A percentile compares a stretch with the other conserved stretches of the same genome.
Evolutionary conservation across 1,140 invertebrate species (phyloP).

Genomic region (Lasioglossum albipes): DNA sequence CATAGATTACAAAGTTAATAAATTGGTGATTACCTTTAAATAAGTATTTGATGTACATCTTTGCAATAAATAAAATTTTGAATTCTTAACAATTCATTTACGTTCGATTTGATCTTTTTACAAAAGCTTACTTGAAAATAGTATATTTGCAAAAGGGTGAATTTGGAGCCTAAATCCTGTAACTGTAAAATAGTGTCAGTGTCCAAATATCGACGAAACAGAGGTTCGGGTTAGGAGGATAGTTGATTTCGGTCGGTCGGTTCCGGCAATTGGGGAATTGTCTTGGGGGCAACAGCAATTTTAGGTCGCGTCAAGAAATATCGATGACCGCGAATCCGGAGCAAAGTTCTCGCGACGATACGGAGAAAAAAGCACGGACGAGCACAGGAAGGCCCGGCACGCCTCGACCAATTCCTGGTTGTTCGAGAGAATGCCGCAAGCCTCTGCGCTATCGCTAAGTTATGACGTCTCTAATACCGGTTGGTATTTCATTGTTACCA

Average conservation of each 20-base stretch:
- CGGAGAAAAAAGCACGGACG: slow-evolving; percentile 24
- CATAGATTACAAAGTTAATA: no score
- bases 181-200: neutral
- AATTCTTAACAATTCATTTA: no score
- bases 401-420: slow-evolving; percentile 56
- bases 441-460: slow-evolving; percentile 44
- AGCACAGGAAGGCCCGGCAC: slow-evolving; percentile 53
- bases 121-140: no score
- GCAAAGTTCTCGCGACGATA: slow-evolving; percentile 34
- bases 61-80: no score
- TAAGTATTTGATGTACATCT: no score
- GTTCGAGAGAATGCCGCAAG: slow-evolving; percentile 55
- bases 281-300: neutral
- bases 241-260: neutral
- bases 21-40: no score
- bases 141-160: no score
- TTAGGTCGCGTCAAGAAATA: slow-evolving; percentile 13
- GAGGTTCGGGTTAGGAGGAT: neutral
- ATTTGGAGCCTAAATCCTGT: no score
- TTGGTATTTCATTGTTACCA: slow-evolving; percentile 59
- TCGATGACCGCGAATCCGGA: neutral
- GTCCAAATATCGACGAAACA: no score
- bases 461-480: slow-evolving; percentile 58
- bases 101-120: no score
- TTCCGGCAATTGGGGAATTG: neutral